Conservation (phyloP, 1,140 invertebrate species). For the Yoshiicerus persimilis region DNA sequence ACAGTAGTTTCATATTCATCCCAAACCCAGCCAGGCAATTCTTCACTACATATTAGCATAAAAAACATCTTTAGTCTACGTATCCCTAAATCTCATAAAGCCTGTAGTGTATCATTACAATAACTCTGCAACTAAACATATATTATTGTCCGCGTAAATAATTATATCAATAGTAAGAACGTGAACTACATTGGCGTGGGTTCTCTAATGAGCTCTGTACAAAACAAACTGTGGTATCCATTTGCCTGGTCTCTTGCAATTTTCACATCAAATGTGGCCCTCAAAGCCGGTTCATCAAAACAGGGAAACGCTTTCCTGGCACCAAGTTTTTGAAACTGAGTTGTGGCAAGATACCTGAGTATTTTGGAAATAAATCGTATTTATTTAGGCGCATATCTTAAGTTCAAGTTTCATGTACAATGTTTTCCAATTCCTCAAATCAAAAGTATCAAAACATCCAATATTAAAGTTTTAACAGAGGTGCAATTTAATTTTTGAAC, state of each 20-base stretch:
- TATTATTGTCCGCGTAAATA: too few relatives aligned
- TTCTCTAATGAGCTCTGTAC: constrained; percentile 52
- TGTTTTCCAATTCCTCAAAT: too few relatives aligned
- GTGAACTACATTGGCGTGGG: constrained; percentile 19
- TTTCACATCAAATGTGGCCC: constrained; percentile 69
- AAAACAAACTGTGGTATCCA: constrained; percentile 55
- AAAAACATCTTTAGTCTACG: too few relatives aligned
- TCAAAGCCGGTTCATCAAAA: constrained; percentile 86
- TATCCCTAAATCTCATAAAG: too few relatives aligned
- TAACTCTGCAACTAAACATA: too few relatives aligned
- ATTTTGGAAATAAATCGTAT: too few relatives aligned
- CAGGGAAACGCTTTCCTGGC: constrained; percentile 86
- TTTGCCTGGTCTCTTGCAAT: constrained; percentile 55
- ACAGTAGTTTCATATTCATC: constrained; percentile 27
- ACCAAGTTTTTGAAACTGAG: neutral
- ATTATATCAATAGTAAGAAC: too few relatives aligned
- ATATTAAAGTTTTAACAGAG: neutral
- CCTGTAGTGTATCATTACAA: too few relatives aligned
- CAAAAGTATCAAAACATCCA: neutral
- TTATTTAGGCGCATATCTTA: too few relatives aligned
- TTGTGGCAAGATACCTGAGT: constrained; percentile 1
- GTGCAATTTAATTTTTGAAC: neutral
- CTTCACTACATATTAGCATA: neutral
- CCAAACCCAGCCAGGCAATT: constrained; percentile 27
- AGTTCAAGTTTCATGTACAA: too few relatives aligned